Evolutionary conservation across 2,888 invertebrate species (phyloP).

Genomic region (Stenichneumon culpator): DNA sequence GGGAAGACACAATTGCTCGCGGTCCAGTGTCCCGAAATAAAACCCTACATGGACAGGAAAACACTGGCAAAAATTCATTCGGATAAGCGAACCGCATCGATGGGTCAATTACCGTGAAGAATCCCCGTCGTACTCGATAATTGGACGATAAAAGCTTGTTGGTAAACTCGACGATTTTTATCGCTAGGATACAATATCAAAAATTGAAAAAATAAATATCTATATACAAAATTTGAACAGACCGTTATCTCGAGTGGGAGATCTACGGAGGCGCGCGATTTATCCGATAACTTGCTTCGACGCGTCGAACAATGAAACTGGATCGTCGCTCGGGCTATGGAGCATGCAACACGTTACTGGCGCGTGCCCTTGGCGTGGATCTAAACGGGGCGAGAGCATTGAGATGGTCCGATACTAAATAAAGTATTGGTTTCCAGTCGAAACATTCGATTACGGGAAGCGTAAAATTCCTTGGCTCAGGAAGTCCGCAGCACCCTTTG

Average conservation of each 20-base stretch:
- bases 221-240: neutral
- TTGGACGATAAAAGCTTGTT: neutral
- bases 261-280: neutral
- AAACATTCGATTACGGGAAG: neutral
- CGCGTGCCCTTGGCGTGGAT: constrained; percentile 21
- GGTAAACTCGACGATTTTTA: neutral
- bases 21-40: constrained; percentile 37
- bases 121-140: neutral
- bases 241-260: neutral
- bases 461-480: neutral
- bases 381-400: neutral
- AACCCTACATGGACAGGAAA: neutral
- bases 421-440: neutral
- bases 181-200: neutral
- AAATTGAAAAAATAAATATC: neutral
- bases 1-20: constrained; percentile 21
- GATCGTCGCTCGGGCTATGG: neutral
- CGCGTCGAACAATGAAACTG: constrained; percentile 5
- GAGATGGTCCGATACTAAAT: neutral
- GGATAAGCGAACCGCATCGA: neutral
- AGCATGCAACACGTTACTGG: constrained; percentile 10
- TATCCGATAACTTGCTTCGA: neutral
- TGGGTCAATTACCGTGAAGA: neutral
- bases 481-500: neutral
- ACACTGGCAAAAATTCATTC: neutral